Conservation (phyloP, 2,113 vertebrate species). For the Agapornis roseicollis region DNA sequence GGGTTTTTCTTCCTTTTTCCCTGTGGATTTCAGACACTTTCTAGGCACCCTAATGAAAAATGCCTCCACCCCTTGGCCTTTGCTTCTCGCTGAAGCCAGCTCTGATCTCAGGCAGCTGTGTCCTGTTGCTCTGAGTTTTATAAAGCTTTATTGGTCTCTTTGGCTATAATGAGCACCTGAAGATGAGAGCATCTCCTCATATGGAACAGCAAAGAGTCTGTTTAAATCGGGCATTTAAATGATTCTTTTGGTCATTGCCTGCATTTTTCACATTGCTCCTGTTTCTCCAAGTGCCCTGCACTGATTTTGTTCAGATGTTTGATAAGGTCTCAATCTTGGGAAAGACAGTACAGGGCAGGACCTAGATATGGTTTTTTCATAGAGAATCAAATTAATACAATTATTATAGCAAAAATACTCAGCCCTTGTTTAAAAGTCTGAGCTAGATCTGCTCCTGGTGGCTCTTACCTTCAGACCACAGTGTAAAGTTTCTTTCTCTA, state of each 20-base stretch:
- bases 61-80: fast-evolving
- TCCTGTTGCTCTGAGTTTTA: not conserved
- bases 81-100: not conserved
- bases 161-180: not conserved
- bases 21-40: not conserved
- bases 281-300: not conserved
- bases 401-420: not conserved
- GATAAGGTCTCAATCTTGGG: not conserved
- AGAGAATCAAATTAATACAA: not conserved
- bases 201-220: not conserved
- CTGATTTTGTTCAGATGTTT: not conserved
- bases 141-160: not conserved
- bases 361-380: not conserved
- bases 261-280: not conserved
- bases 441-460: not conserved
- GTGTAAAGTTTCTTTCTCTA: not conserved
- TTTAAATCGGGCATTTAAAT: not conserved
- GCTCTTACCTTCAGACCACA: not conserved
- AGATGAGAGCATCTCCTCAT: not conserved
- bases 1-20: not conserved
- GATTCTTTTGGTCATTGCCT: not conserved
- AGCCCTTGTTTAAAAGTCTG: not conserved
- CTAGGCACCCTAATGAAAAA: not conserved
- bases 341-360: not conserved
- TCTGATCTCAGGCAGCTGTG: not conserved